Conservation (phyloP, 2,113 vertebrate genomes). For the Clarias magur region DNA sequence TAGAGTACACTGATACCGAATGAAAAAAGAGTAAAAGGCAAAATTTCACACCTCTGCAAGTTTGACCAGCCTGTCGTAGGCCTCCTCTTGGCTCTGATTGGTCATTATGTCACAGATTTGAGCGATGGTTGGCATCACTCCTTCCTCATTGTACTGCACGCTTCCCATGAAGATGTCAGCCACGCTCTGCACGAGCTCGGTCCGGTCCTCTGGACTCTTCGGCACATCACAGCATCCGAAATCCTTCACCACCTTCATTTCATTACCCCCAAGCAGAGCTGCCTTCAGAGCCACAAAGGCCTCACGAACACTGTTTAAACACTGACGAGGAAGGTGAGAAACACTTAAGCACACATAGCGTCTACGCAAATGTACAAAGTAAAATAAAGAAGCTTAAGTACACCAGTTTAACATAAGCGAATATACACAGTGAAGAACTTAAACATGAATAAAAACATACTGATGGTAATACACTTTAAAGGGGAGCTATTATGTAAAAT, state of each 20-base stretch:
- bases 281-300: conserved; percentile 72
- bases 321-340: conserved; percentile 61
- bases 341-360: not conserved
- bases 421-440: not conserved
- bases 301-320: conserved; percentile 59
- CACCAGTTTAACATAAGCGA: not conserved
- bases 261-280: conserved; percentile 55
- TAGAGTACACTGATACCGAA: not conserved
- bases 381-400: not conserved
- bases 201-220: conserved; percentile 60
- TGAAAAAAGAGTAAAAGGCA: not conserved
- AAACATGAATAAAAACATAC: not conserved
- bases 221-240: conserved; percentile 74
- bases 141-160: conserved; percentile 81
- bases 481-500: no score
- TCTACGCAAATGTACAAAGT: not conserved
- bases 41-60: conserved; percentile 64
- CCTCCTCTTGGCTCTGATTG: conserved; percentile 53
- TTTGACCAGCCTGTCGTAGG: conserved; percentile 63
- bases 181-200: conserved; percentile 72
- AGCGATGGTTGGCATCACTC: conserved; percentile 61
- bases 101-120: conserved; percentile 74
- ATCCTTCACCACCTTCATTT: conserved; percentile 61
- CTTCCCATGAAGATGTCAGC: conserved; percentile 77
- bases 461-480: not conserved